Base-by-base conservation (phyloP, 2,797 vertebrate genomes). In the Takifugu rubripes region DNA sequence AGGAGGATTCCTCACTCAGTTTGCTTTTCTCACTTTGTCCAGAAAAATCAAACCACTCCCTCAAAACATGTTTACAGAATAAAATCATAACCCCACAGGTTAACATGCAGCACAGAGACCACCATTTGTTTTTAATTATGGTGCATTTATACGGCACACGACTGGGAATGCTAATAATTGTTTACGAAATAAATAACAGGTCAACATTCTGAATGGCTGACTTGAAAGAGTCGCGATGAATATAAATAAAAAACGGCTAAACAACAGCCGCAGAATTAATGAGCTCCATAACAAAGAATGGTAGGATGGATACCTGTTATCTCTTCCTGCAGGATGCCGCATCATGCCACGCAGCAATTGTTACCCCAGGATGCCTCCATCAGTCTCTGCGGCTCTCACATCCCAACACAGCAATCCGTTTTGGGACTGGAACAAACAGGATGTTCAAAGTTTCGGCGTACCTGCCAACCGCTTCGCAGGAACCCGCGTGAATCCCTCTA, bases 381-480 rank as follows among this genome's bases (percentile, higher is more conserved):
- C 7, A 7, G 33, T 21, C 3, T 42, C 44, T 10, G 31, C 47
- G 46, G 21, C 50, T 16, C 57, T 25, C 43, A 59, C 5, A 49
- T 59, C 52, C 21, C 44, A 21, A 14, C 12, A 53, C 62, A 49
- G 25, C 17, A 25, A 45, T 42, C 27, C 53, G 16, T 52, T 54
- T 54, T 49, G 6, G 45, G 12, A 6, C 33, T 36, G 49, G 61
- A 43, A 31, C 56, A 46, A 67, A 65, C 51, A 69, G 64, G 60
- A 77, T 69, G 68, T 68, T 51, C 10, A 51, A 25, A 55, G 25
- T 53, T 63, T 64, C 44, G 59, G 27, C 44, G 52, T 72, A 31
- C 46, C 57, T 61, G 63, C 58, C 62, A 70, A 70, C 60, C 36
- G 25, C 12, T 36, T n/a, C 49, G 27, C 50, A 61, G 68, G 54